These are phyloP conservation scores for Nasonia longicornis DNA, from an alignment of 1,140 invertebrate genomes.

Conservation along the genomic window DNA sequence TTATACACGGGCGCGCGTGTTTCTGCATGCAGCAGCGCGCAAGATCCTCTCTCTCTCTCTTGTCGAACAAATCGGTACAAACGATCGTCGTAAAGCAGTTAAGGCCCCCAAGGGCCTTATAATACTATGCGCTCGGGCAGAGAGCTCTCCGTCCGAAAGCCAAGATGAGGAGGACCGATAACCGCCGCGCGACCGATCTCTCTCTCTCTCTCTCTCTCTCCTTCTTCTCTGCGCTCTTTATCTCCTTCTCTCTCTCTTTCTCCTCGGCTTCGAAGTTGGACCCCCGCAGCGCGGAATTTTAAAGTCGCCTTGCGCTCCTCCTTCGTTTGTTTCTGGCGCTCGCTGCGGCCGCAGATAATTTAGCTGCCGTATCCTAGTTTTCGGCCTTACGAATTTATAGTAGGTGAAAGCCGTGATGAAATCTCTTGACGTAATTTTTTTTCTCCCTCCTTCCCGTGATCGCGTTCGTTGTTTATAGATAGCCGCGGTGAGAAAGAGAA, in stretches of 20 bases:
- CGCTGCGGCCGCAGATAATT: not conserved
- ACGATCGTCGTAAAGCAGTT: constrained; percentile 71
- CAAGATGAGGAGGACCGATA: constrained; percentile 68
- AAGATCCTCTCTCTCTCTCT: constrained; percentile 50
- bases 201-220: constrained; percentile 1
- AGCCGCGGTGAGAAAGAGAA: not conserved
- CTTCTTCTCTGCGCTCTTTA: constrained; percentile 8
- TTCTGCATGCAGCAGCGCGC: not conserved
- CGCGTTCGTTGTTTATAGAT: not conserved
- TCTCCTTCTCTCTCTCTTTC: constrained; percentile 34
- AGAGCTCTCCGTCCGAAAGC: constrained; percentile 48
- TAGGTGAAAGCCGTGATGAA: constrained; percentile 38
- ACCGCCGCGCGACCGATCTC: constrained; percentile 51
- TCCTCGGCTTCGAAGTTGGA: constrained; percentile 47
- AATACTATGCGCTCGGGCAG: constrained; percentile 52
- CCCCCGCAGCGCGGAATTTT: constrained; percentile 64
- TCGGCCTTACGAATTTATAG: constrained; percentile 28
- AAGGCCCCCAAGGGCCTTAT: constrained; percentile 61
- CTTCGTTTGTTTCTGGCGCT: constrained; percentile 16
- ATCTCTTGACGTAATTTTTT: constrained; percentile 18
- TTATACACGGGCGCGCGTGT: not conserved
- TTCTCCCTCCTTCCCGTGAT: not conserved
- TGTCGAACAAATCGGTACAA: constrained; percentile 71
- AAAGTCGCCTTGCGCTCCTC: constrained; percentile 48
- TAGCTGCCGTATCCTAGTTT: constrained; percentile 38